Conservation (phyloP, 1,140 invertebrate species). For the Drosophila saltans region DNA sequence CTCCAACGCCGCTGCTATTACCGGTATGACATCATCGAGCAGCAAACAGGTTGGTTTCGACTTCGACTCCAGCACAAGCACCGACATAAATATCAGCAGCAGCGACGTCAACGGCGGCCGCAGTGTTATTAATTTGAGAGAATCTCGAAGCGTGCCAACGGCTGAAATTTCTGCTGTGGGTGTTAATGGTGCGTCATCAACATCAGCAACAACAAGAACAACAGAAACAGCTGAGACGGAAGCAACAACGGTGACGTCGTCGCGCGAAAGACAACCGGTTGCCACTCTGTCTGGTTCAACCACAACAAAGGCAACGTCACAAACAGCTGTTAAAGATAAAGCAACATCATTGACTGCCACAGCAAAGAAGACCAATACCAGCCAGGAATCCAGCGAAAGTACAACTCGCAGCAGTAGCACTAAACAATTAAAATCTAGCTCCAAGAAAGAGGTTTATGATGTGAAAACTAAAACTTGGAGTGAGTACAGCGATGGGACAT, state of each 20-base stretch:
- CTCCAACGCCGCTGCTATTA: slow-evolving; percentile 26
- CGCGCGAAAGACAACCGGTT: slow-evolving; percentile 60
- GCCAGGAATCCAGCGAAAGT: slow-evolving; percentile 59
- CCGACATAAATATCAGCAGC: slow-evolving; percentile 38
- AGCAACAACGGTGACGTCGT: slow-evolving; percentile 61
- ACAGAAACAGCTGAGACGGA: slow-evolving; percentile 48
- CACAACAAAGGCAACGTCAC: slow-evolving; percentile 68
- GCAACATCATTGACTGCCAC: slow-evolving; percentile 38
- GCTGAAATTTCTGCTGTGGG: slow-evolving; percentile 26
- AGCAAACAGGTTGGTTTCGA: slow-evolving; percentile 72
- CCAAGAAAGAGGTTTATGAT: slow-evolving; percentile 80
- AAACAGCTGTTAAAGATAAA: slow-evolving; percentile 46
- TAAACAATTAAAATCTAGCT: slow-evolving; percentile 51
- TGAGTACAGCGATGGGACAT: slow-evolving; percentile 68
- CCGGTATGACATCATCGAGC: slow-evolving; percentile 81
- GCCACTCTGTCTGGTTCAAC: slow-evolving; percentile 44
- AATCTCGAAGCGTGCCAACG: slow-evolving; percentile 78
- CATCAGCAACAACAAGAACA: slow-evolving; percentile 15
- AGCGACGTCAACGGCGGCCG: slow-evolving; percentile 33
- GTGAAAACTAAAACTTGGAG: slow-evolving; percentile 82
- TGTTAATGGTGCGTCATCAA: slow-evolving; percentile 22
- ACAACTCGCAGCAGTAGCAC: slow-evolving; percentile 45
- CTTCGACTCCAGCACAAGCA: slow-evolving; percentile 38
- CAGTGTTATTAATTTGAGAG: slow-evolving; percentile 38
- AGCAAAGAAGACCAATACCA: slow-evolving; percentile 32